Evolutionary conservation across 1,140 invertebrate species (phyloP).

Genomic region (Chlorops oryzae): DNA sequence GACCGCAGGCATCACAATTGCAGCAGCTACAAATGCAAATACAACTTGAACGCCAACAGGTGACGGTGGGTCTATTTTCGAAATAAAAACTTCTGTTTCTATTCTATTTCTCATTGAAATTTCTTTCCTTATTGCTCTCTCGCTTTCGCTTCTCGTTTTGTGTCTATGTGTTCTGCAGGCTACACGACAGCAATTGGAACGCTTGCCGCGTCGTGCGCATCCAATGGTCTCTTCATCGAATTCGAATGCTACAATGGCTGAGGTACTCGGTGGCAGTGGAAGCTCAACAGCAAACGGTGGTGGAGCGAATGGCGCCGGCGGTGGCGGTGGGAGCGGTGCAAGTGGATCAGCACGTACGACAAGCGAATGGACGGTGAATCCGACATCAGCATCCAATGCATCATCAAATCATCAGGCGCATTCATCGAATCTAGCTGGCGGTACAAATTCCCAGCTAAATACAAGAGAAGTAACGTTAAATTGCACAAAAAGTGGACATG

Average conservation of each 20-base stretch:
- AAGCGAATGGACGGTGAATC: slow-evolving; percentile 40
- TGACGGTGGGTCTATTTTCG: slow-evolving; percentile 54
- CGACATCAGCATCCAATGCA: slow-evolving; percentile 33
- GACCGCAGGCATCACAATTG: slow-evolving; percentile 68
- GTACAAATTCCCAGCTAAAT: no score
- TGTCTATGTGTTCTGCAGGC: slow-evolving; percentile 52
- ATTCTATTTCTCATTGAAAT: slow-evolving; percentile 13
- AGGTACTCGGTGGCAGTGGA: slow-evolving; percentile 34
- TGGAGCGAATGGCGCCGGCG: slow-evolving; percentile 14
- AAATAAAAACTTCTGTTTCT: slow-evolving; percentile 15
- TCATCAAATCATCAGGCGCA: slow-evolving; percentile 43
- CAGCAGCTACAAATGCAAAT: slow-evolving; percentile 87
- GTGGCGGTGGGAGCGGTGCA: slow-evolving; percentile 24
- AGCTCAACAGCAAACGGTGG: slow-evolving; percentile 15
- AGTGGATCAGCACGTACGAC: slow-evolving; percentile 27
- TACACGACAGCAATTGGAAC: slow-evolving; percentile 77
- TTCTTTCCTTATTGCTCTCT: slow-evolving; percentile 1
- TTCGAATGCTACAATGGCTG: slow-evolving; percentile 46
- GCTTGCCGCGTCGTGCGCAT: slow-evolving; percentile 68
- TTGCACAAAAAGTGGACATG: no score
- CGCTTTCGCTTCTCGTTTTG: slow-evolving; percentile 12
- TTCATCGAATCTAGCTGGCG: slow-evolving; percentile 40
- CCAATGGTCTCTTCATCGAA: slow-evolving; percentile 47
- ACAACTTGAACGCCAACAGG: slow-evolving; percentile 79
- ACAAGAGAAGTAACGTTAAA: slow-evolving; percentile 37